Conservation (phyloP, 1,140 invertebrate species). For the Heliconius melpomene region DNA sequence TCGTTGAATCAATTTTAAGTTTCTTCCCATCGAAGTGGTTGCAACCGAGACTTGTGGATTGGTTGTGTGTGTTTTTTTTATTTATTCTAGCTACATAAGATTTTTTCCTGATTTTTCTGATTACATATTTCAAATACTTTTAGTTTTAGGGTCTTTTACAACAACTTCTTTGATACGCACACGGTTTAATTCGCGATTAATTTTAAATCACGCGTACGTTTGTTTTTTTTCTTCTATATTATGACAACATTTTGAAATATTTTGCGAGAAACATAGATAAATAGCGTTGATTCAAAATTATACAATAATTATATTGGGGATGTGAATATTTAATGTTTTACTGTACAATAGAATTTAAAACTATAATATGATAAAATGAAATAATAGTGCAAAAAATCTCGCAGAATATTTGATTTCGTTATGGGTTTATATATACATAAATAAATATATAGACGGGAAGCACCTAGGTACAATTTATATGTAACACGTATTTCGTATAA, state of each 20-base stretch:
- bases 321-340: neutral
- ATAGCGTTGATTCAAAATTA: conserved; percentile 4
- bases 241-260: neutral
- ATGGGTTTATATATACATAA: neutral
- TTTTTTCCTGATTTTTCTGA: conserved; percentile 16
- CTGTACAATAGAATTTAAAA: neutral
- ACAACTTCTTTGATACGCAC: conserved; percentile 30
- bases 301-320: neutral
- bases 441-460: conserved; percentile 39
- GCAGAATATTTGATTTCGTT: neutral
- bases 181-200: conserved; percentile 24
- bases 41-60: conserved; percentile 20
- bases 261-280: neutral
- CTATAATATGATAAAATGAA: neutral
- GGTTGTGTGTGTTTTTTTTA: conserved; percentile 38
- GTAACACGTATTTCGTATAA: conserved; percentile 42
- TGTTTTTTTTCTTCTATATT: conserved; percentile 16
- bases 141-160: conserved; percentile 14
- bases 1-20: conserved; percentile 46
- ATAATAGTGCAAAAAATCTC: neutral
- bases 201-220: conserved; percentile 35
- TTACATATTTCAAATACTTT: neutral
- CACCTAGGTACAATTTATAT: conserved; percentile 71
- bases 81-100: conserved; percentile 56
- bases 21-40: conserved; percentile 39